Conservation (phyloP, 2,888 invertebrate genomes). For the Macaria liturata region DNA sequence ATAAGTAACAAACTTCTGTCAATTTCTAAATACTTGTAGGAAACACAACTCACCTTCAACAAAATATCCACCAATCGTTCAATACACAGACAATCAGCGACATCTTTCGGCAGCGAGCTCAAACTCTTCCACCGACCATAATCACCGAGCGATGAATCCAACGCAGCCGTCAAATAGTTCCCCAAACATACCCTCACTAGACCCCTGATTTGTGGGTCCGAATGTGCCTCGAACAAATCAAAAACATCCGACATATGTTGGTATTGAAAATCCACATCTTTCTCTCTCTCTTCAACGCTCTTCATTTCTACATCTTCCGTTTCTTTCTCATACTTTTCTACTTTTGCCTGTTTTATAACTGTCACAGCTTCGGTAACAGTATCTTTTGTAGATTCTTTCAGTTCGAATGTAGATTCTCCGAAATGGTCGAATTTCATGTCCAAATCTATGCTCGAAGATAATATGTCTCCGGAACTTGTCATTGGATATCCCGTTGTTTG, state of each 20-base stretch:
- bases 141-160: constrained; percentile 81
- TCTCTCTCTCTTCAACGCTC: constrained; percentile 35
- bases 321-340: constrained; percentile 52
- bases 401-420: constrained; percentile 74
- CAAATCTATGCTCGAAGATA: constrained; percentile 73
- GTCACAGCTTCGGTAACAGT: constrained; percentile 32
- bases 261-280: constrained; percentile 53
- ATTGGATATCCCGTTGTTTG: constrained; percentile 72
- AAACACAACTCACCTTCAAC: constrained; percentile 71
- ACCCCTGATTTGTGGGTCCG: constrained; percentile 92
- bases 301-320: constrained; percentile 48
- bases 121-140: constrained; percentile 77
- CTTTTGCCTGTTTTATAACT: constrained; percentile 46
- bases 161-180: constrained; percentile 84
- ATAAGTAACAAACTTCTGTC: too few species aligned
- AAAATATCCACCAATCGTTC: constrained; percentile 79
- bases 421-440: constrained; percentile 87
- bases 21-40: too few species aligned
- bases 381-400: constrained; percentile 41
- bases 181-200: constrained; percentile 87
- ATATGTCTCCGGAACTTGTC: constrained; percentile 67
- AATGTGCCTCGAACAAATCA: constrained; percentile 85
- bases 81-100: constrained; percentile 63
- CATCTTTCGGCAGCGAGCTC: constrained; percentile 60
- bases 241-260: constrained; percentile 89